Evolutionary conservation across 35 echinoderm and acorn worm genomes (phyloP).

Genomic region (Heliocidaris tuberculata): DNA sequence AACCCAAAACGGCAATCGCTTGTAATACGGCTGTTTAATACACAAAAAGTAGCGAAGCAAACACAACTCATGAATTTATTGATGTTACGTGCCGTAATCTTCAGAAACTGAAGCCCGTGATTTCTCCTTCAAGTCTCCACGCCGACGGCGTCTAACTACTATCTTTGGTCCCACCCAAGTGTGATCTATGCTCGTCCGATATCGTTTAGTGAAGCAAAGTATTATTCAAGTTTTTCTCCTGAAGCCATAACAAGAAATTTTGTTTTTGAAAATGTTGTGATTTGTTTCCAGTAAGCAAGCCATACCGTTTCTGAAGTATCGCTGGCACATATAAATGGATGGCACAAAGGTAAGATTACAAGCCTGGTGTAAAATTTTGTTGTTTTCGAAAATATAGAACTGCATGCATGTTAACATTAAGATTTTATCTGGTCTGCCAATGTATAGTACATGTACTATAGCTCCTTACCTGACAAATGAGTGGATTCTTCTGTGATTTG

Average conservation of each 20-base stretch:
- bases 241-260: no score
- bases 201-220: no score
- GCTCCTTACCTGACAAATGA: background rate
- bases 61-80: conserved; percentile 11
- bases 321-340: background rate
- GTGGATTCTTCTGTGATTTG: no score
- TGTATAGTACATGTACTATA: no score
- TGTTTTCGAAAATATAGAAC: no score
- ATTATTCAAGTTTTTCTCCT: no score
- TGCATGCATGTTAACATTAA: background rate
- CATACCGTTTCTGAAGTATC: no score
- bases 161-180: background rate
- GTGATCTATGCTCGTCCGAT: background rate
- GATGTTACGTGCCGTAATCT: background rate
- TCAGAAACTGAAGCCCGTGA: background rate
- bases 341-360: background rate
- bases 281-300: no score
- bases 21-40: background rate
- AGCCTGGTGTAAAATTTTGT: no score
- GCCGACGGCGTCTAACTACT: background rate
- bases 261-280: no score
- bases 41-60: background rate
- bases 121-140: background rate
- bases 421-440: no score
- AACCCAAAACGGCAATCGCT: background rate